Evolutionary conservation across 1,140 invertebrate species (phyloP).

Genomic region (Drosophila mauritiana): DNA sequence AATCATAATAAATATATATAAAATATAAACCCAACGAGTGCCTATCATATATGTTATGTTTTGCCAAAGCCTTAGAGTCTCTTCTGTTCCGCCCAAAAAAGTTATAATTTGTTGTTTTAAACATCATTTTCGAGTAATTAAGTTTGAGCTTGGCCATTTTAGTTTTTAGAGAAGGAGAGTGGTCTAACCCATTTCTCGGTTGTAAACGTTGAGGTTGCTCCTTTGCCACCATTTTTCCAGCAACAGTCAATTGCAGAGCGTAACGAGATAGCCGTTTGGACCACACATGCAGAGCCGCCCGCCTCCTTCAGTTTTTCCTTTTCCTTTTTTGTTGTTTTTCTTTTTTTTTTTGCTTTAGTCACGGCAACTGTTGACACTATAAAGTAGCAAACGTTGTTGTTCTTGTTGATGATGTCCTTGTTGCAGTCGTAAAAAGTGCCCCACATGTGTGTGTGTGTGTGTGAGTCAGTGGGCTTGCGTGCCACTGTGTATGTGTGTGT

Average conservation of each 20-base stretch:
- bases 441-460: conserved; percentile 10
- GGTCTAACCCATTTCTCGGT: not conserved
- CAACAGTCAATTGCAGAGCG: conserved; percentile 24
- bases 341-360: conserved; percentile 13
- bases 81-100: not conserved
- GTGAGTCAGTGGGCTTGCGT: no score
- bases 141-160: conserved; percentile 7
- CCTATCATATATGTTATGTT: no score
- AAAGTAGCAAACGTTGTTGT: conserved; percentile 61
- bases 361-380: conserved; percentile 74
- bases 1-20: not conserved
- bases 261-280: conserved; percentile 20
- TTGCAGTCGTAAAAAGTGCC: conserved; percentile 48
- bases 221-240: conserved; percentile 12
- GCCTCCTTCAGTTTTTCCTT: not conserved
- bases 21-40: not conserved
- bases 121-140: conserved; percentile 15
- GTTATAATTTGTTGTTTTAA: conserved; percentile 9
- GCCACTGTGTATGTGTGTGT: not conserved
- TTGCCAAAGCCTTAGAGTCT: not conserved
- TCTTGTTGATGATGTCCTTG: conserved; percentile 48
- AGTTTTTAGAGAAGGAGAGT: not conserved
- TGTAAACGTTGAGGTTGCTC: conserved; percentile 10
- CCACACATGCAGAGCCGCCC: not conserved
- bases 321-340: not conserved